These are phyloP conservation scores for Indicator maculatus DNA, from an alignment of 2,113 vertebrate species.

Conservation along the genomic window DNA sequence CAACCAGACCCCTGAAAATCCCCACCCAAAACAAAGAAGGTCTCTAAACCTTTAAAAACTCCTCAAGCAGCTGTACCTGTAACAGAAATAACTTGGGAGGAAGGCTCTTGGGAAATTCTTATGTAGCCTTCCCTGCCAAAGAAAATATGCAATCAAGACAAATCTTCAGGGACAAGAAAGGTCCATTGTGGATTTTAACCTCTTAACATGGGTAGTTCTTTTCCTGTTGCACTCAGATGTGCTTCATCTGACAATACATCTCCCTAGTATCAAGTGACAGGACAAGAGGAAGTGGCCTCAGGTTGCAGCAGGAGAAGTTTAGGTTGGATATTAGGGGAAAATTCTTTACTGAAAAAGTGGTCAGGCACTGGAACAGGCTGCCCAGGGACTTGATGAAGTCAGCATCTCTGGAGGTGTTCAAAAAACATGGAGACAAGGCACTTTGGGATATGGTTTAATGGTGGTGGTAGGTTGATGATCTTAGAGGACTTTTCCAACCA, in stretches of 20 bases:
- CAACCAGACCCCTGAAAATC: neutral
- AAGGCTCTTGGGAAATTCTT: neutral
- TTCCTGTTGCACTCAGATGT: neutral
- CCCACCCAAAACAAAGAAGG: neutral
- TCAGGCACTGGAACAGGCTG: too few species aligned
- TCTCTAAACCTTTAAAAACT: neutral
- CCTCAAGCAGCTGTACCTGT: neutral
- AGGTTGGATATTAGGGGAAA: too few species aligned
- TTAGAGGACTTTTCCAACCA: too few species aligned
- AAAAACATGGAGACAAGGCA: too few species aligned
- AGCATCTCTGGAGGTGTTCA: too few species aligned
- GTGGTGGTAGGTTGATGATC: too few species aligned
- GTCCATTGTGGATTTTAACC: neutral
- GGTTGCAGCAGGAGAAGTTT: too few species aligned
- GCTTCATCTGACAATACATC: neutral
- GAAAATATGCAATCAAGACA: neutral
- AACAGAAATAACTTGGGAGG: neutral
- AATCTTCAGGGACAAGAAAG: neutral
- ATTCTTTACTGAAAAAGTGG: too few species aligned
- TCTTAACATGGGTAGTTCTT: neutral
- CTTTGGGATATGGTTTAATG: too few species aligned
- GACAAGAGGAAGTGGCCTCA: too few species aligned
- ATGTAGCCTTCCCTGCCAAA: neutral
- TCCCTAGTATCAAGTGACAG: too few species aligned
- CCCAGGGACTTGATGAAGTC: too few species aligned